Base-by-base conservation (phyloP, 1,140 invertebrate genomes). In the Scaptodrosophila lebanonensis region DNA sequence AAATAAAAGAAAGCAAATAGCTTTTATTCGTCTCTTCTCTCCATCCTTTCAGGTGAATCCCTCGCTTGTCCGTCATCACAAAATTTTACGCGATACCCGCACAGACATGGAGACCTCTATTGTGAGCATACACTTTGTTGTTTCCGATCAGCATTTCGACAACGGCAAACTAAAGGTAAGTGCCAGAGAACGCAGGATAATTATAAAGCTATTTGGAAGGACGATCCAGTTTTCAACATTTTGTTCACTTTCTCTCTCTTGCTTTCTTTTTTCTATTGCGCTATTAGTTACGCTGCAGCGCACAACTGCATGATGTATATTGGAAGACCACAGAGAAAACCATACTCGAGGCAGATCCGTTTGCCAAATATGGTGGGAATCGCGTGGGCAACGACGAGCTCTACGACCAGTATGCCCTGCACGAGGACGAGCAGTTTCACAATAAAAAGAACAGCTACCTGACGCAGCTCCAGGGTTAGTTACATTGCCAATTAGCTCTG, bases 291-390 rank as follows among this genome's bases (percentile, higher is more conserved):
- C 87, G 89, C 1, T 91, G 90, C 72, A 90, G 87, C 54, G 90
- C 90, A 0, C 88, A 89, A 9, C 88, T 91, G 54, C 89, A 90
- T 52, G 87, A 90, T 39, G 85, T 91, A 13, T 91, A 91, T 60
- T 90, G 89, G 89, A 89, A 91, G 84, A 90, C 89, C 45, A 90
- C 89, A 3, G 90, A 91, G 65, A 88, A 89, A 47, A 89, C 87
- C 35, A 86, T 88, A 4, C 63, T 82, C 4, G 89, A 90, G 66
- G 87, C 90, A 52, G 89, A 90, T 51, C 84, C 79, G 0, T 83
- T 66, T 12, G 53, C 57, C 15, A 69, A 83, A 15, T 58, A 64
- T 3, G 68, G 64, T n/a, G 76, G 66, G 5, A 84, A 82, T 60
- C 62, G 69, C 8, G 85, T 85, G 30, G 58, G 57, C 29, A 62